Conservation (phyloP, 2,113 vertebrate genomes). For the Vanacampus margaritifer region DNA sequence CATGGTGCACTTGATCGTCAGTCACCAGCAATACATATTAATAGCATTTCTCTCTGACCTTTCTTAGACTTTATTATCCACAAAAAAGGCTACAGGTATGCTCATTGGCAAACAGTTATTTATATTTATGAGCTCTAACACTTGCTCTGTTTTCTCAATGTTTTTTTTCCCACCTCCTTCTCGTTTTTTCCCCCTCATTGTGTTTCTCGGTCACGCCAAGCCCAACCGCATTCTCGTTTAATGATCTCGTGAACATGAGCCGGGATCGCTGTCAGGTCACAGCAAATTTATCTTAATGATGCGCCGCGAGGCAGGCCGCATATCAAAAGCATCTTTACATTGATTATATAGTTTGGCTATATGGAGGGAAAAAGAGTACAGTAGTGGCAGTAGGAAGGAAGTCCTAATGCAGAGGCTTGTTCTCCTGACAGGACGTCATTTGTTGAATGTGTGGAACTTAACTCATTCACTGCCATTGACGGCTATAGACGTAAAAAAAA, state of each 20-base stretch:
- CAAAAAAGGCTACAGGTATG: constrained; percentile 2
- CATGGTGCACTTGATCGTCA: not conserved
- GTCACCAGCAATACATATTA: constrained; percentile 1
- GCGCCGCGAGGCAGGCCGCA: constrained; percentile 42
- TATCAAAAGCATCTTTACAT: constrained; percentile 65
- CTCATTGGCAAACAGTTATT: constrained; percentile 6
- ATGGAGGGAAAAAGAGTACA: constrained; percentile 29
- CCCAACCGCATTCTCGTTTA: constrained; percentile 58
- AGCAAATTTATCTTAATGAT: constrained; percentile 73
- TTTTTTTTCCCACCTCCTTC: constrained; percentile 29
- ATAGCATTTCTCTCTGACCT: not conserved
- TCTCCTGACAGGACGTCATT: constrained; percentile 39
- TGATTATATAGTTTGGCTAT: constrained; percentile 62
- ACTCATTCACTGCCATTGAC: no score
- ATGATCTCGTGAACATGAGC: constrained; percentile 75
- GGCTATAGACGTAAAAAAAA: no score
- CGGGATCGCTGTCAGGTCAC: constrained; percentile 71
- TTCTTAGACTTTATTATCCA: not conserved
- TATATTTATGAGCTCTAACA: constrained; percentile 11
- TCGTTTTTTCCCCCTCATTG: constrained; percentile 19
- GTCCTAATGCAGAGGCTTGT: constrained; percentile 49
- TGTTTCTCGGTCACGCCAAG: constrained; percentile 15
- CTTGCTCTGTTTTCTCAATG: constrained; percentile 13
- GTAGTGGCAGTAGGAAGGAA: constrained; percentile 9
- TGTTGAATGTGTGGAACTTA: constrained; percentile 29